Evolutionary conservation across 2,113 vertebrate genomes (phyloP).

Genomic region (Tautogolabrus adspersus): DNA sequence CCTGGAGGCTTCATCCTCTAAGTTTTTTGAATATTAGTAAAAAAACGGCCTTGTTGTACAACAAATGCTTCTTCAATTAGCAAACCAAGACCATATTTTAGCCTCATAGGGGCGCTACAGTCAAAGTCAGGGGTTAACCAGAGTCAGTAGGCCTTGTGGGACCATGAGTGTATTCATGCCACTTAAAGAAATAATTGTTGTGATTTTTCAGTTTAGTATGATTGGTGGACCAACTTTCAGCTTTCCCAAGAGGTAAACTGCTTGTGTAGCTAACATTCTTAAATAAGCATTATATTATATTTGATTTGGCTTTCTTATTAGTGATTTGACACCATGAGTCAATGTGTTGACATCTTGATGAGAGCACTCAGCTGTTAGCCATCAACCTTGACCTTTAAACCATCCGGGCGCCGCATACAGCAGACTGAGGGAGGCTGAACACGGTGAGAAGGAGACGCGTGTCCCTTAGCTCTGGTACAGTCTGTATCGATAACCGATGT

Average conservation of each 20-base stretch:
- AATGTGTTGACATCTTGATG: slow-evolving; percentile 59
- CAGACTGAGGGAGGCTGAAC: slow-evolving; percentile 9
- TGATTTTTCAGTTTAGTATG: not conserved
- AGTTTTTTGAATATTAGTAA: too few relatives aligned
- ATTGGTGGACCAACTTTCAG: not conserved
- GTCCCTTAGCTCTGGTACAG: slow-evolving; percentile 29
- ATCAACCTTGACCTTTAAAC: slow-evolving; percentile 72
- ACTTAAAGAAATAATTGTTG: not conserved
- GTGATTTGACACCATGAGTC: slow-evolving; percentile 40
- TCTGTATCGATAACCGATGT: slow-evolving; percentile 73
- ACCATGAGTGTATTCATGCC: not conserved
- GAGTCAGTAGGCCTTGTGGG: not conserved
- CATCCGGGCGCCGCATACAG: not conserved
- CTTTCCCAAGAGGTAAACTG: not conserved
- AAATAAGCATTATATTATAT: slow-evolving; percentile 18
- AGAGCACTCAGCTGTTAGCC: slow-evolving; percentile 36
- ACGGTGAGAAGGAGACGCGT: slow-evolving; percentile 13
- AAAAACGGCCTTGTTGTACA: too few relatives aligned
- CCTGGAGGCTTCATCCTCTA: too few relatives aligned
- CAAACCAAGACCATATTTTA: not conserved
- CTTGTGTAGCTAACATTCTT: not conserved
- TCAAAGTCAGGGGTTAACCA: not conserved
- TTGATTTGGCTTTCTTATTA: slow-evolving; percentile 22
- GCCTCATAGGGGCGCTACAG: not conserved
- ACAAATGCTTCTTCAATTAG: too few relatives aligned